Conservation (phyloP, 2,113 vertebrate species). For the Xyliphius kryptos region DNA sequence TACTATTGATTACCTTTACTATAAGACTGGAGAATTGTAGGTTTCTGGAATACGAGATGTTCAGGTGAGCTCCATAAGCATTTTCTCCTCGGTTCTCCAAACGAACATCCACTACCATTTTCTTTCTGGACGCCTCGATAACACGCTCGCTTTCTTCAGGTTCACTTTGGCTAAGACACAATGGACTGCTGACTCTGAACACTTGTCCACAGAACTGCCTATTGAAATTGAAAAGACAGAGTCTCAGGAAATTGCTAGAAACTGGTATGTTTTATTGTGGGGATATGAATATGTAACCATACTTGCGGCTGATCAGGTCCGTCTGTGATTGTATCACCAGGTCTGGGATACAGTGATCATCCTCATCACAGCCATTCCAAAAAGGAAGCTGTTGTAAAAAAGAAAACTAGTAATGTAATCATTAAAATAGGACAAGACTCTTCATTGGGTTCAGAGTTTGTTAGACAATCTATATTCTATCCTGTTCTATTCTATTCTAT, state of each 20-base stretch:
- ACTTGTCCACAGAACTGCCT: slow-evolving; percentile 80
- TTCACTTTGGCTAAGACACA: slow-evolving; percentile 32
- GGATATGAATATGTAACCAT: slow-evolving; percentile 52
- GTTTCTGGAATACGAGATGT: slow-evolving; percentile 83
- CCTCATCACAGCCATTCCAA: slow-evolving; percentile 95
- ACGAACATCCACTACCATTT: slow-evolving; percentile 75
- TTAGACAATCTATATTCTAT: no score
- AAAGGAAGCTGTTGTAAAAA: slow-evolving; percentile 79
- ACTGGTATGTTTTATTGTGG: no score
- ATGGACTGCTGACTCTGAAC: slow-evolving; percentile 57
- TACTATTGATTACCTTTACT: slow-evolving; percentile 82
- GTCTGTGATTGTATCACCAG: slow-evolving; percentile 78
- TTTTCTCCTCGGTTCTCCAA: slow-evolving; percentile 92
- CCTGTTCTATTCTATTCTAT: no score
- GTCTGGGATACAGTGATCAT: slow-evolving; percentile 88
- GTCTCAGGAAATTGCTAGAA: no score
- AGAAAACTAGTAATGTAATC: not conserved
- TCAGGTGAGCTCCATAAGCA: slow-evolving; percentile 77
- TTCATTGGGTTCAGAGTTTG: no score
- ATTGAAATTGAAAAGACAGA: no score
- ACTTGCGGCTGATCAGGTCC: slow-evolving; percentile 81
- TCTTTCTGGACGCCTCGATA: slow-evolving; percentile 72
- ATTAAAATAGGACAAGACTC: no score
- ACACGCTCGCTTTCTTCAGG: slow-evolving; percentile 57
- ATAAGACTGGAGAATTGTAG: slow-evolving; percentile 84